Evolutionary conservation across 2,888 invertebrate species (phyloP).

Genomic region (Athrips mouffetella): DNA sequence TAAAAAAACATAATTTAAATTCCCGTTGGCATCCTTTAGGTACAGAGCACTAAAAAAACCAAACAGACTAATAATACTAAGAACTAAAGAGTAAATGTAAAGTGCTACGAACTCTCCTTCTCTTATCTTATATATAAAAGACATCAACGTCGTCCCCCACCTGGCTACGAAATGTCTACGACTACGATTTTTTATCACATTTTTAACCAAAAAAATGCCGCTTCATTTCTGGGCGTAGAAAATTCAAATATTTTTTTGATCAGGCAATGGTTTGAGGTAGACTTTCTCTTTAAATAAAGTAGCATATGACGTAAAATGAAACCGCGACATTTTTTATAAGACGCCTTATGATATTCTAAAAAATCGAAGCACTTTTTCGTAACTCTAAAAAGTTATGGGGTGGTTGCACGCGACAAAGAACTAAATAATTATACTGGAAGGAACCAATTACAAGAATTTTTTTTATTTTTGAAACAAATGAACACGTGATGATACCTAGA

Average conservation of each 20-base stretch:
- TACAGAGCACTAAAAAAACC: too few relatives aligned
- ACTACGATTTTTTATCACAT: not conserved
- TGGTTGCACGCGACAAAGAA: constrained; percentile 27
- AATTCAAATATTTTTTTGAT: constrained; percentile 16
- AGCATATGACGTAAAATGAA: constrained; percentile 51
- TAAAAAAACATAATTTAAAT: too few relatives aligned
- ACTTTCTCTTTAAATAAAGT: constrained; percentile 40
- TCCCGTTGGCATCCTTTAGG: too few relatives aligned
- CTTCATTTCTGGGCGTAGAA: too few relatives aligned
- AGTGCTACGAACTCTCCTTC: not conserved
- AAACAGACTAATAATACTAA: too few relatives aligned
- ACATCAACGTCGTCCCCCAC: constrained; percentile 56
- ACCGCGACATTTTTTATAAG: constrained; percentile 55
- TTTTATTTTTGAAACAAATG: too few relatives aligned
- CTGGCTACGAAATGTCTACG: not conserved
- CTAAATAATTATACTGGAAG: constrained; percentile 31
- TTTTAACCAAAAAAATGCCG: not conserved
- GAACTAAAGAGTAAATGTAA: not conserved
- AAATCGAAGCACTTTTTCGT: constrained; percentile 47
- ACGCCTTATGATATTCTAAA: constrained; percentile 59
- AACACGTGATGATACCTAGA: too few relatives aligned
- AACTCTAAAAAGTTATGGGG: constrained; percentile 51
- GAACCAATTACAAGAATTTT: constrained; percentile 15
- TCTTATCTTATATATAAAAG: constrained; percentile 62
- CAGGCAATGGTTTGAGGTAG: constrained; percentile 23